Evolutionary conservation across 2,888 invertebrate species (phyloP).

Genomic region (Leptopilina syphax): DNA sequence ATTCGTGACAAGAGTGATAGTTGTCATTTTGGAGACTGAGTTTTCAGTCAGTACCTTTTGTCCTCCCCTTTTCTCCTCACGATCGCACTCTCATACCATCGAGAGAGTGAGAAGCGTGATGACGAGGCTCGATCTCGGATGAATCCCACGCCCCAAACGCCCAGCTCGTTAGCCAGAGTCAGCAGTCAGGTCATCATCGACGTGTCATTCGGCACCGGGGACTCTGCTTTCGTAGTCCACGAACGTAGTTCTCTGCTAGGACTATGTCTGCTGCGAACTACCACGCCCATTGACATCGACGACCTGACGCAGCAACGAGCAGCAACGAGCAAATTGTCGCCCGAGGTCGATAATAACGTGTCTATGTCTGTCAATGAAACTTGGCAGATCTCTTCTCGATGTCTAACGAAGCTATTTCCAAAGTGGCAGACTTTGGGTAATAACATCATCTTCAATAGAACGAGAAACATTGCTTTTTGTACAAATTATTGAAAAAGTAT

Average conservation of each 20-base stretch:
- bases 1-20: constrained; percentile 34
- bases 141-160: constrained; percentile 74
- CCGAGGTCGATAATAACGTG: constrained; percentile 54
- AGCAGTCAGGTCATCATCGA: constrained; percentile 76
- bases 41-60: constrained; percentile 49
- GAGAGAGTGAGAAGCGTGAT: constrained; percentile 65
- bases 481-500: no score
- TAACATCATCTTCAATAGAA: no score
- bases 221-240: constrained; percentile 56
- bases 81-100: constrained; percentile 40
- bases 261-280: constrained; percentile 53
- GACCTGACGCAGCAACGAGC: constrained; percentile 71
- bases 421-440: background rate
- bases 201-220: constrained; percentile 74
- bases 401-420: background rate
- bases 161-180: constrained; percentile 76
- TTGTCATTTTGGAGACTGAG: constrained; percentile 31
- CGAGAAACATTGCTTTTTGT: background rate
- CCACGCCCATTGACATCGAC: constrained; percentile 58
- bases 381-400: constrained; percentile 17
- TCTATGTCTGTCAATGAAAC: constrained; percentile 27
- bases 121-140: constrained; percentile 75
- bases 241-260: constrained; percentile 53
- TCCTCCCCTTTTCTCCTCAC: constrained; percentile 39
- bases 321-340: constrained; percentile 71